Percentiles rank a stretch among this genome's conserved stretches.
Evolutionary conservation across 1,140 invertebrate genomes (phyloP).

Genomic region (Tetramorium alpestre): DNA sequence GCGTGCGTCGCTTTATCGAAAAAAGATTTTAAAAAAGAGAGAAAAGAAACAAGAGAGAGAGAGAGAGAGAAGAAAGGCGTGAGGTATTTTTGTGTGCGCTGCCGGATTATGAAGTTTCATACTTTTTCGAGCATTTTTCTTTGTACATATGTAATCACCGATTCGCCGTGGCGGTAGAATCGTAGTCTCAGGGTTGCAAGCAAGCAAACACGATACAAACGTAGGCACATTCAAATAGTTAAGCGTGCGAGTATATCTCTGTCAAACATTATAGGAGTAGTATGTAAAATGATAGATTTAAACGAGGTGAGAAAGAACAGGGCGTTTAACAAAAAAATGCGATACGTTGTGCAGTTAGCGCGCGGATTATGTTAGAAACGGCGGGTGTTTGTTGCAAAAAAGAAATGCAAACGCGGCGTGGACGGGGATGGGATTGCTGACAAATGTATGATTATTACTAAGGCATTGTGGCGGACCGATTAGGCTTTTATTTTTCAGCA

Average conservation of each 20-base stretch:
- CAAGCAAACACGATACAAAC: conserved; percentile 77
- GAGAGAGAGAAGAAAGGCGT: not conserved
- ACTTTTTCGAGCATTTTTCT: conserved; percentile 63
- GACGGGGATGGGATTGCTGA: not conserved
- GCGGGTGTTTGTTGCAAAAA: conserved; percentile 3
- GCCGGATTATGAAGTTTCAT: conserved; percentile 25
- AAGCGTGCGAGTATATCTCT: conserved; percentile 71
- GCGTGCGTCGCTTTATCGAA: not conserved
- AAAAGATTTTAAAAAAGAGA: not conserved
- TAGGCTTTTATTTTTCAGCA: not conserved
- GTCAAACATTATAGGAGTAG: conserved; percentile 66
- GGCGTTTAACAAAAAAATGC: not conserved
- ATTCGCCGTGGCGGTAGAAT: conserved; percentile 80
- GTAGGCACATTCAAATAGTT: conserved; percentile 70
- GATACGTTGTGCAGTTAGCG: conserved; percentile 17
- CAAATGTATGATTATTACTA: not conserved
- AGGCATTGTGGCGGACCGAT: not conserved
- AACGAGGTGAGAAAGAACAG: conserved; percentile 20
- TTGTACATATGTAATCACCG: conserved; percentile 56
- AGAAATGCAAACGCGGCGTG: not conserved
- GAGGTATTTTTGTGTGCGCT: conserved; percentile 62
- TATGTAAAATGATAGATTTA: conserved; percentile 44
- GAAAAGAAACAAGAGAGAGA: not conserved
- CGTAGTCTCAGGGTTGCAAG: conserved; percentile 82
- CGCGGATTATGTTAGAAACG: not conserved